Evolutionary conservation across 2,888 invertebrate genomes (phyloP).

Genomic region (Brenthis daphne): DNA sequence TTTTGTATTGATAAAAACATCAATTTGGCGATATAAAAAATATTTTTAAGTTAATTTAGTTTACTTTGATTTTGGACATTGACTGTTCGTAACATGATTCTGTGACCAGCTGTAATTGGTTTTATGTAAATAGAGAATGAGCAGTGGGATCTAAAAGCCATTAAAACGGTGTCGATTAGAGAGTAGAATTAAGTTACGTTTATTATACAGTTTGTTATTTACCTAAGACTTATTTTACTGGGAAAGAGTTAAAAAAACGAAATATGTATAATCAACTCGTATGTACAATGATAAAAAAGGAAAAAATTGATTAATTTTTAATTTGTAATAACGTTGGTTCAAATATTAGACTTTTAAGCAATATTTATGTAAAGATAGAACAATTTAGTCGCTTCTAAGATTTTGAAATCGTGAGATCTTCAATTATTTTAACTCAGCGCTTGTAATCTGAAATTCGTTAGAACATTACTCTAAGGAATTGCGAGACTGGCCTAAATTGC

Average conservation of each 20-base stretch:
- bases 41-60: conserved; percentile 38
- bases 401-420: no score
- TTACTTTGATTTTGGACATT: conserved; percentile 44
- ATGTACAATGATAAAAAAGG: no score
- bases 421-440: no score
- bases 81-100: conserved; percentile 44
- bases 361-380: no score
- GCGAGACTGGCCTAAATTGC: neutral
- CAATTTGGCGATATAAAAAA: conserved; percentile 28
- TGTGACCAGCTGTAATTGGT: conserved; percentile 61
- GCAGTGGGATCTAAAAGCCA: conserved; percentile 35
- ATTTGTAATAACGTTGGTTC: no score
- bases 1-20: neutral
- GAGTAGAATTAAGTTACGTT: conserved; percentile 9
- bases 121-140: conserved; percentile 68
- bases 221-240: neutral
- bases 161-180: conserved; percentile 25
- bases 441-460: no score
- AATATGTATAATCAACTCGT: no score
- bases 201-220: conserved; percentile 10
- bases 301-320: no score
- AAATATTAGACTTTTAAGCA: no score
- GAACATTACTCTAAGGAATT: no score
- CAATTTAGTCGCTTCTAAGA: no score
- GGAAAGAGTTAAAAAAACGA: no score